A percentile compares a stretch with the other conserved stretches of the same genome.
phyloP scores from a whole-genome alignment of 2,888 invertebrate species.

The Tachina fera region DNA sequence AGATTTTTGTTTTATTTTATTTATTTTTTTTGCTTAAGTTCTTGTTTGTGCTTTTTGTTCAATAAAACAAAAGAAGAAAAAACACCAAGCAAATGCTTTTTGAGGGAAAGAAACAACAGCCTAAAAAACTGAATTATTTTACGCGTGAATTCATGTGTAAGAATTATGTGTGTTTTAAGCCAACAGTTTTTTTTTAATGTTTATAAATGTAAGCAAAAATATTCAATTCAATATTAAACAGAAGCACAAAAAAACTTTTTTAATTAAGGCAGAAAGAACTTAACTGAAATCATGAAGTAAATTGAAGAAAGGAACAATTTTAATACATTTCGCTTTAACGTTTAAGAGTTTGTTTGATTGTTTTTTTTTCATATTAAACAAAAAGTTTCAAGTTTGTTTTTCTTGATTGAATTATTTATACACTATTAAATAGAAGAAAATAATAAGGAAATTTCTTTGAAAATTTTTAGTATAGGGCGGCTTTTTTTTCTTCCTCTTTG shows the following conservation, averaged over 20 bases:
- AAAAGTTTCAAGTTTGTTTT: background rate
- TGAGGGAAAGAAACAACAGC: background rate
- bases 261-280: background rate
- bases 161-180: constrained; percentile 13
- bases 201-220: background rate
- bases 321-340: background rate
- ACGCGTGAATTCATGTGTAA: constrained; percentile 27
- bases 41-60: constrained; percentile 1
- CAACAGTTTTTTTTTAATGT: background rate
- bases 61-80: background rate
- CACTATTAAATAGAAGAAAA: background rate
- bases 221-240: background rate
- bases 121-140: constrained; percentile 1
- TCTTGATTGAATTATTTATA: background rate
- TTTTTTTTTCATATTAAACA: background rate
- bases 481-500: too few species aligned
- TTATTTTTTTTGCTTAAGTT: constrained; percentile 13
- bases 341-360: background rate
- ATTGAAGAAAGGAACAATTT: background rate
- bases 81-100: background rate
- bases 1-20: too few species aligned
- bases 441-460: background rate
- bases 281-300: background rate
- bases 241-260: constrained; percentile 20
- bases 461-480: background rate